phyloP scores from a whole-genome alignment of 2,113 vertebrate species.

The Chaetura pelagica region DNA sequence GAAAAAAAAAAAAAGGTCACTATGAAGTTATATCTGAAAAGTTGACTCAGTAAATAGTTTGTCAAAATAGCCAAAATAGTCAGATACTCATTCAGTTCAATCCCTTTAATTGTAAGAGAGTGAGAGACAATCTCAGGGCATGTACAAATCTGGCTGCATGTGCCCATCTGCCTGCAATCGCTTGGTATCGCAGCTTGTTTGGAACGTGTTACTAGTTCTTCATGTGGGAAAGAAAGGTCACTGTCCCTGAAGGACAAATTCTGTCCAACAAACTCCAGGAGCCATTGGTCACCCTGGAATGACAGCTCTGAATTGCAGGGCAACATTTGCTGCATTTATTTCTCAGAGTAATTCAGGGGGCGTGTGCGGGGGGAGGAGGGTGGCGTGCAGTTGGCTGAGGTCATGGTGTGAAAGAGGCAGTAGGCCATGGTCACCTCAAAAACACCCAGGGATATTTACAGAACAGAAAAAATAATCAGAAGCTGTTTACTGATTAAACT shows the following conservation, averaged over 20 bases:
- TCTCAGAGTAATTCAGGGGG: constrained; percentile 29
- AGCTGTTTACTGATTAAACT: constrained; percentile 72
- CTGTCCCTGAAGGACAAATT: constrained; percentile 53
- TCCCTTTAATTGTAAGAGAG: not conserved
- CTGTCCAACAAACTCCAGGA: not conserved
- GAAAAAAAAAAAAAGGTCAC: not conserved
- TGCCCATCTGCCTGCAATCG: constrained; percentile 12
- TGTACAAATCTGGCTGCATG: not conserved
- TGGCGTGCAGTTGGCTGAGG: not conserved
- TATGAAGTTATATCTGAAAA: not conserved
- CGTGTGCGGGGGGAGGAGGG: not conserved
- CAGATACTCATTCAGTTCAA: not conserved
- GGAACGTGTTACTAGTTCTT: not conserved
- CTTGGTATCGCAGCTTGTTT: not conserved
- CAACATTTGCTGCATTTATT: constrained; percentile 39
- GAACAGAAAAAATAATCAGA: constrained; percentile 38
- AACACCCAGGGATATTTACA: constrained; percentile 35
- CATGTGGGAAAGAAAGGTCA: constrained; percentile 11
- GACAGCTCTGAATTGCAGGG: constrained; percentile 64
- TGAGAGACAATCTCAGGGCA: not conserved
- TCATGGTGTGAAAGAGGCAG: constrained; percentile 27
- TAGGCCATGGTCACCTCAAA: constrained; percentile 62
- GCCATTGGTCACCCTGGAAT: constrained; percentile 48
- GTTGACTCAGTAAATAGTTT: not conserved
- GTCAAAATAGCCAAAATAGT: not conserved